phyloP scores from a whole-genome alignment of 1,140 invertebrate genomes.

The Camponotus floridanus region DNA sequence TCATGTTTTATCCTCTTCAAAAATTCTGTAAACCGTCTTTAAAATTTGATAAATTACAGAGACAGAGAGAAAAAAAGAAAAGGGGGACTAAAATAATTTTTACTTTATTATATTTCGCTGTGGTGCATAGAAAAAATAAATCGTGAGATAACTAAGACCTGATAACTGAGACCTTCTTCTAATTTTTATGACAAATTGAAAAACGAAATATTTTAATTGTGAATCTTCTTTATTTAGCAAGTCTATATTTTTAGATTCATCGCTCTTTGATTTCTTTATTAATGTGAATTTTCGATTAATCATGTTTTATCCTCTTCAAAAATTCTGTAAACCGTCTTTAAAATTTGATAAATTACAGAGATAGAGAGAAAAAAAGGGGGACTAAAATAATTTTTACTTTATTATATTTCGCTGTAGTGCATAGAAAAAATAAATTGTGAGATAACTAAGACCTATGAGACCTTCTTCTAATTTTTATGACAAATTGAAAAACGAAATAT shows the following conservation, averaged over 20 bases:
- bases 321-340: background rate
- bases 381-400: too few relatives aligned
- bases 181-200: too few relatives aligned
- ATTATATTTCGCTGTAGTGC: background rate
- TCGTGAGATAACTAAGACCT: too few relatives aligned
- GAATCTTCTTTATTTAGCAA: background rate
- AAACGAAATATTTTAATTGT: conserved; percentile 2
- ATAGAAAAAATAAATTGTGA: background rate
- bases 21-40: background rate
- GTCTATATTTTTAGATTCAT: background rate
- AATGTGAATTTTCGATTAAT: background rate
- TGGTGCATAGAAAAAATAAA: background rate
- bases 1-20: background rate
- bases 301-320: background rate
- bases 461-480: too few relatives aligned
- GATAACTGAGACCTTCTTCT: too few relatives aligned
- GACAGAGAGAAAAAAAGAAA: too few relatives aligned
- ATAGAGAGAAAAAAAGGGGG: too few relatives aligned
- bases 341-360: background rate
- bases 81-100: too few relatives aligned
- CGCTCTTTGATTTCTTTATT: background rate
- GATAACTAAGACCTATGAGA: too few relatives aligned
- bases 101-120: background rate
- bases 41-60: background rate
- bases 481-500: background rate